Evolutionary conservation across 2,797 vertebrate genomes (phyloP).

Genomic region (Synanceia verrucosa): DNA sequence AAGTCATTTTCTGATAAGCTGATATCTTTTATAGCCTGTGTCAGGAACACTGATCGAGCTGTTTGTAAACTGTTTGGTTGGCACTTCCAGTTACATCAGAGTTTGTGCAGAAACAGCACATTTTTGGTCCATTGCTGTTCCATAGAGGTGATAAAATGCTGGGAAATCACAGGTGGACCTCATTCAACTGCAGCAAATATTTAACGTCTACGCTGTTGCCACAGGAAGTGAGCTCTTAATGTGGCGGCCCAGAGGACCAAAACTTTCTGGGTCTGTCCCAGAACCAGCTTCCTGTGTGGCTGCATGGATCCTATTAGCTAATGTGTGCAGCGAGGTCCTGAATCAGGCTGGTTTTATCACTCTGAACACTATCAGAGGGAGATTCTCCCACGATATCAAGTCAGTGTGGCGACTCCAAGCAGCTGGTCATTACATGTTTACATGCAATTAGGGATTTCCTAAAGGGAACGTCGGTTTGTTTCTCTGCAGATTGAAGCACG

Average conservation of each 20-base stretch:
- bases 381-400: slow-evolving; percentile 28
- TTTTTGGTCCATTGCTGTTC: slow-evolving; percentile 29
- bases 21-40: background rate
- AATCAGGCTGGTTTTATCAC: slow-evolving; percentile 55
- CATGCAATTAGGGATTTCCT: slow-evolving; percentile 25
- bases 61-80: slow-evolving; percentile 40
- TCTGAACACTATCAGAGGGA: slow-evolving; percentile 38
- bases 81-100: slow-evolving; percentile 30
- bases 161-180: slow-evolving; percentile 15
- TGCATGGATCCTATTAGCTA: slow-evolving; percentile 67
- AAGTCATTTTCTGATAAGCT: slow-evolving; percentile 1
- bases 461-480: slow-evolving; percentile 7
- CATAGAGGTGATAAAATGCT: slow-evolving; percentile 30
- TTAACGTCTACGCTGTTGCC: slow-evolving; percentile 42
- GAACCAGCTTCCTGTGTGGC: slow-evolving; percentile 68
- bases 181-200: background rate
- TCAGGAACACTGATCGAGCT: no score
- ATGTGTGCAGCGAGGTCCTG: slow-evolving; percentile 39
- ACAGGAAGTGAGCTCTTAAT: slow-evolving; percentile 62
- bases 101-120: slow-evolving; percentile 48
- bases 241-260: slow-evolving; percentile 51
- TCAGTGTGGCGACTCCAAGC: slow-evolving; percentile 4
- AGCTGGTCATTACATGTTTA: slow-evolving; percentile 11
- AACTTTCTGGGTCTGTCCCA: slow-evolving; percentile 51
- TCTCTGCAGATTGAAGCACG: slow-evolving; percentile 1